Evolutionary conservation across 2,797 vertebrate genomes (phyloP).

Genomic region (Pogonophryne albipinna): DNA sequence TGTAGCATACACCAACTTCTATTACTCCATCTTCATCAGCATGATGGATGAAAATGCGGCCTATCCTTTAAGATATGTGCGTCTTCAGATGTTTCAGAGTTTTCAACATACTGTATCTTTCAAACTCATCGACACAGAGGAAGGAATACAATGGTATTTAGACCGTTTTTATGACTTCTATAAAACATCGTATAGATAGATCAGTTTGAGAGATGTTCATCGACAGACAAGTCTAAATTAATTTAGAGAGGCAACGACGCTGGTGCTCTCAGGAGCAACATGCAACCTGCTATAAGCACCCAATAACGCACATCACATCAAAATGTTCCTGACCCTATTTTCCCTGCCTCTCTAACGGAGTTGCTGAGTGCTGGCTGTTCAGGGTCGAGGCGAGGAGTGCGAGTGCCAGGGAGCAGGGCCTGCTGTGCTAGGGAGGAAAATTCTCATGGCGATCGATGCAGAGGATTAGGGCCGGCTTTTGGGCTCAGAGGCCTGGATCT

Average conservation of each 20-base stretch:
- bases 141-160: background rate
- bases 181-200: conserved; percentile 3
- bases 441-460: conserved; percentile 89
- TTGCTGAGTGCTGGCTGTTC: conserved; percentile 57
- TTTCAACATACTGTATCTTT: conserved; percentile 16
- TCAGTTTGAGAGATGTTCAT: conserved; percentile 37
- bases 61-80: conserved; percentile 35
- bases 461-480: conserved; percentile 88
- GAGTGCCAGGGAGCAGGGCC: conserved; percentile 69
- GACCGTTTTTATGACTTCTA: background rate
- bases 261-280: conserved; percentile 14
- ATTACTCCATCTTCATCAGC: conserved; percentile 66
- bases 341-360: conserved; percentile 55
- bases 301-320: conserved; percentile 52
- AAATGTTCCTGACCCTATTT: conserved; percentile 49
- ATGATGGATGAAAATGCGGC: conserved; percentile 49
- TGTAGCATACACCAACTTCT: conserved; percentile 54
- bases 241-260: conserved; percentile 43
- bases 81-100: conserved; percentile 26
- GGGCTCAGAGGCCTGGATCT: conserved; percentile 89
- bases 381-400: conserved; percentile 71
- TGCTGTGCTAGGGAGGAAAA: conserved; percentile 84
- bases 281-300: conserved; percentile 33
- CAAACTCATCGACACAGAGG: background rate
- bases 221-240: conserved; percentile 31